These are phyloP conservation scores for Therioaphis trifolii DNA, from an alignment of 2,888 invertebrate genomes.

Conservation along the genomic window DNA sequence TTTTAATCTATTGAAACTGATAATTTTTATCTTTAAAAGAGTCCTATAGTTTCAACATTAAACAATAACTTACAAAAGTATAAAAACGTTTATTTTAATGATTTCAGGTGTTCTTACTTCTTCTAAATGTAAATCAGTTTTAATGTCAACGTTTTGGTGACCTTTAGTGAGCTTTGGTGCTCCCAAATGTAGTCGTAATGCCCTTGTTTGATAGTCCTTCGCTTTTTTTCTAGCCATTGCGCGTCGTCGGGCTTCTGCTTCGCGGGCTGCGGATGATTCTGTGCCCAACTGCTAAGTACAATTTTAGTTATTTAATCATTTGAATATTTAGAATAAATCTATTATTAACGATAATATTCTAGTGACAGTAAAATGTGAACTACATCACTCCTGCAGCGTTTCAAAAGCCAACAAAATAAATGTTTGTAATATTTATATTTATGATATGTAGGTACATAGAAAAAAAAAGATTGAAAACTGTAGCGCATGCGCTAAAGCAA, in stretches of 20 bases:
- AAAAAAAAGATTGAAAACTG: not conserved
- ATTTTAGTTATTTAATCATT: not conserved
- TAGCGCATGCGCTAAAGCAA: slow-evolving; percentile 12
- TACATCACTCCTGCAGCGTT: not conserved
- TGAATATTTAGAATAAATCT: no score
- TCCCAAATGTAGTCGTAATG: slow-evolving; percentile 72
- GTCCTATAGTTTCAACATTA: no score
- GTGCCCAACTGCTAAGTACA: not conserved
- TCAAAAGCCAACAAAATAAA: slow-evolving; percentile 19
- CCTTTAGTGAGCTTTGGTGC: slow-evolving; percentile 85
- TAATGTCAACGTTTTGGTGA: slow-evolving; percentile 85
- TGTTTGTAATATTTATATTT: no score
- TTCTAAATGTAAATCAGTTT: slow-evolving; percentile 90
- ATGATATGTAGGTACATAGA: not conserved
- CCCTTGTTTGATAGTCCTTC: slow-evolving; percentile 68
- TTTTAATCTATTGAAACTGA: no score
- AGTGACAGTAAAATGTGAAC: no score
- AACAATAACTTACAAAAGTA: no score
- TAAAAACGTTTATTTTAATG: no score
- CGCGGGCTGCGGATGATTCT: slow-evolving; percentile 66
- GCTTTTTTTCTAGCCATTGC: slow-evolving; percentile 80
- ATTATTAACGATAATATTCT: no score
- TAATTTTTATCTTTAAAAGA: no score
- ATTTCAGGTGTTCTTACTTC: slow-evolving; percentile 72
- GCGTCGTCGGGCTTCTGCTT: slow-evolving; percentile 78